A percentile compares a stretch with the other conserved stretches of the same genome.
Conservation (phyloP, 2,888 invertebrate genomes). For the Cataglyphis albicans region DNA sequence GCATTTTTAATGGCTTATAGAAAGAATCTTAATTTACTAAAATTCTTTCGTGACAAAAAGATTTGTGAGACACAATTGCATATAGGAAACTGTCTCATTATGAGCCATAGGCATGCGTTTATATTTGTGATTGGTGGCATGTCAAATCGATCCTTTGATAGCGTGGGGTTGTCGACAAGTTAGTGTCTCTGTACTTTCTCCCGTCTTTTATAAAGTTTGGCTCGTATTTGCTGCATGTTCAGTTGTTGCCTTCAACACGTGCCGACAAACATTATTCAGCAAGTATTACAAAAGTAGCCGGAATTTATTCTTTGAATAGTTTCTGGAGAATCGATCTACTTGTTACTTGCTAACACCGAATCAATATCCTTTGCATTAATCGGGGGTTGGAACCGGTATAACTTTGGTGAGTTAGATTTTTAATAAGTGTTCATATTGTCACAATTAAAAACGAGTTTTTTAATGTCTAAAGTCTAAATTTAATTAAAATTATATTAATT, state of each 20-base stretch:
- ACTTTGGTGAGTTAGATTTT: conserved; percentile 14
- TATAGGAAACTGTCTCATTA: not conserved
- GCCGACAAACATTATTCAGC: conserved; percentile 85
- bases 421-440: not conserved
- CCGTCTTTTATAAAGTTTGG: conserved; percentile 83
- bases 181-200: conserved; percentile 82
- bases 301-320: not conserved
- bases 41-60: not conserved
- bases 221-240: conserved; percentile 80
- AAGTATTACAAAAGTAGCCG: not conserved
- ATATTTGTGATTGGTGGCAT: not conserved
- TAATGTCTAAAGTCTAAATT: not conserved
- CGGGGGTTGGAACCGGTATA: not conserved
- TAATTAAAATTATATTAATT: not conserved
- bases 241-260: conserved; percentile 76
- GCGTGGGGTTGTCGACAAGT: conserved; percentile 67
- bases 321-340: not conserved
- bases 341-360: not conserved
- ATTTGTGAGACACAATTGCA: not conserved
- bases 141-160: conserved; percentile 66
- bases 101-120: not conserved
- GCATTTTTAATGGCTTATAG: not conserved
- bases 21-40: not conserved
- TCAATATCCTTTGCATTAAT: not conserved
- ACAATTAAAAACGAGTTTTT: not conserved